Conservation (phyloP, 2,888 invertebrate species). For the Tipula confusa region DNA sequence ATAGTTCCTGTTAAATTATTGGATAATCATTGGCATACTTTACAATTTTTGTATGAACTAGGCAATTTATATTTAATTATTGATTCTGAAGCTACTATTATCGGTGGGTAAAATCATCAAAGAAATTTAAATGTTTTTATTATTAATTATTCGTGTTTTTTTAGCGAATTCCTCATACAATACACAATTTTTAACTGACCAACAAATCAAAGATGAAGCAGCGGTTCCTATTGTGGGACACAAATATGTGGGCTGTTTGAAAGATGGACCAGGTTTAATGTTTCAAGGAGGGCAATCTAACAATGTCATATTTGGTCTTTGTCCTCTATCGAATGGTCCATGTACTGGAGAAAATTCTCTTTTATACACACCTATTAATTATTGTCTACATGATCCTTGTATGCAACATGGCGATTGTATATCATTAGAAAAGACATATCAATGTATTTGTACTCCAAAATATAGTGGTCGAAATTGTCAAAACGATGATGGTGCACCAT, state of each 20-base stretch:
- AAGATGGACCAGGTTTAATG: slow-evolving; percentile 80
- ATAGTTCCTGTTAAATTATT: slow-evolving; percentile 63
- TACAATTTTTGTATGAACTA: slow-evolving; percentile 50
- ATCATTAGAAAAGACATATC: slow-evolving; percentile 67
- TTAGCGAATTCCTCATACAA: slow-evolving; percentile 73
- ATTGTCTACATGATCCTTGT: slow-evolving; percentile 75
- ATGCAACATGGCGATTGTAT: slow-evolving; percentile 78
- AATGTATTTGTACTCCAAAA: slow-evolving; percentile 77
- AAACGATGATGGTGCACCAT: slow-evolving; percentile 72
- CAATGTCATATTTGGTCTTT: slow-evolving; percentile 64
- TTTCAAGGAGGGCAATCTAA: slow-evolving; percentile 56
- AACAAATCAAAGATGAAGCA: slow-evolving; percentile 66
- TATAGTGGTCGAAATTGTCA: slow-evolving; percentile 86
- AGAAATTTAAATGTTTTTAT: not conserved
- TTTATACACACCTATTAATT: slow-evolving; percentile 58
- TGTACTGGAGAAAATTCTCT: slow-evolving; percentile 57
- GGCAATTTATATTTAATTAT: slow-evolving; percentile 48
- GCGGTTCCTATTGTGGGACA: slow-evolving; percentile 74
- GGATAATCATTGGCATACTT: slow-evolving; percentile 74
- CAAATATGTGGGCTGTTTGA: slow-evolving; percentile 76
- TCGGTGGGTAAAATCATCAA: slow-evolving; percentile 41
- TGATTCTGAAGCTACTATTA: slow-evolving; percentile 47
- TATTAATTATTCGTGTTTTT: slow-evolving; percentile 34
- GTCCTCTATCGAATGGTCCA: slow-evolving; percentile 68
- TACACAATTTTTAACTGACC: slow-evolving; percentile 66